Evolutionary conservation across 1,140 invertebrate species (phyloP).

Genomic region (Drosophila tani): DNA sequence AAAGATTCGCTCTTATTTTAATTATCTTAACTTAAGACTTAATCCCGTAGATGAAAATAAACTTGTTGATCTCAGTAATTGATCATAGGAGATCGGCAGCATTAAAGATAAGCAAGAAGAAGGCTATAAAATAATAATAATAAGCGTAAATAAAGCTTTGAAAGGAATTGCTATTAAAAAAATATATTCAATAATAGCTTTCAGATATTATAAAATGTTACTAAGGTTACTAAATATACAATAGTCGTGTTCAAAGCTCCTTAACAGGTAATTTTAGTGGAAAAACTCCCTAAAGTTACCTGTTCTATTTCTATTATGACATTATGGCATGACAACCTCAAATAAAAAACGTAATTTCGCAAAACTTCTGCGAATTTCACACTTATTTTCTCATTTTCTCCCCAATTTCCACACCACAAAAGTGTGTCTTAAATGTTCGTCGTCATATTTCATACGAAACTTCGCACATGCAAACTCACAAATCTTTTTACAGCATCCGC

Average conservation of each 20-base stretch:
- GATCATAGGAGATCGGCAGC: not conserved
- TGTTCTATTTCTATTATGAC: slow-evolving; percentile 5
- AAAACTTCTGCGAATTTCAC: slow-evolving; percentile 10
- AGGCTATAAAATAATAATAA: not conserved
- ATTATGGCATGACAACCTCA: slow-evolving; percentile 4
- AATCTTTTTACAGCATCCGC: slow-evolving; percentile 8
- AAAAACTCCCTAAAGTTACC: not conserved
- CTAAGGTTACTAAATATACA: too few relatives aligned
- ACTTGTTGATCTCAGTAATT: slow-evolving; percentile 10
- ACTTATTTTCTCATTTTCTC: slow-evolving; percentile 7
- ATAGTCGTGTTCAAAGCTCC: not conserved
- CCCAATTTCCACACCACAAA: not conserved
- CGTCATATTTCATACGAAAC: slow-evolving; percentile 3
- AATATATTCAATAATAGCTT: not conserved
- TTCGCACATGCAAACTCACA: slow-evolving; percentile 37
- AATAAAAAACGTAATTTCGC: not conserved
- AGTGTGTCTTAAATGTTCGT: not conserved
- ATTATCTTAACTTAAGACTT: slow-evolving; percentile 26
- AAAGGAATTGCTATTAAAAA: not conserved
- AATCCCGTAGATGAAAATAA: slow-evolving; percentile 13
- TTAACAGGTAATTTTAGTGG: too few relatives aligned
- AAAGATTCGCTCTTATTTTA: slow-evolving; percentile 10
- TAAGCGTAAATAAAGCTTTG: too few relatives aligned
- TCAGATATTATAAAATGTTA: not conserved
- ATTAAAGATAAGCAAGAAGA: not conserved